Evolutionary conservation across 2,113 vertebrate genomes (phyloP), one percentile per base, ranked within the genome.

Genomic region (Calyptomena viridis): DNA sequence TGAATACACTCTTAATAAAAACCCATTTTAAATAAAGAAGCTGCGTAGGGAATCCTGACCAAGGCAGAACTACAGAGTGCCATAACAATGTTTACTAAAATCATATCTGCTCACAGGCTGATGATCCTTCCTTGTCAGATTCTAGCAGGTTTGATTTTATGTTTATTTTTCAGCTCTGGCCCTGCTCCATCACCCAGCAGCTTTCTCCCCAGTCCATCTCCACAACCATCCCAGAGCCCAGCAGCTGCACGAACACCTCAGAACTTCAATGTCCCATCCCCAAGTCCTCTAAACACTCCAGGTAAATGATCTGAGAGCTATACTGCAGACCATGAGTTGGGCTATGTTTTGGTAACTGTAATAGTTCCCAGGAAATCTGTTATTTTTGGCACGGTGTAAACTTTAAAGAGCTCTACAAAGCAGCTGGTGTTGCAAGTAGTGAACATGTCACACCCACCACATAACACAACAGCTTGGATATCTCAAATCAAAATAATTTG

Each of bases 151-250:
- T 88, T 86, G 39, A 60, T 35, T 81, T 42, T 46, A 3, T 86
- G 37, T 8, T 79, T 84, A 1, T 87, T 76, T 93, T 96, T 18
- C 98, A 99, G 99, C 96, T 99, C 99, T 3, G 99, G 99, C 58
- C 99, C 99, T 56, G 98, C 99, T 18, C 99, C 99, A 0, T 99
- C 99, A 30, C 99, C 99, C 3, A 99, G 99, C 49, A 99, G 99
- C 15, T 99, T 99, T 97, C 98, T 99, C 95, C 99, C 99, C 80
- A 99, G 99, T 92, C 99, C 99, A 5, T 99, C 99, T 63, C 99
- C 99, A 11, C 99, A 99, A 49, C 99, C 99, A 9, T 99, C 99
- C 1, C 99, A 99, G 92, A 99, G 99, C 85, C 99, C 99, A 2
- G 98, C 98, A 77, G 98, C 97, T 18, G 98, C 98, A 42, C 98